Conservation (phyloP, 2,797 vertebrate species). For the Melanotaenia nigrans region DNA sequence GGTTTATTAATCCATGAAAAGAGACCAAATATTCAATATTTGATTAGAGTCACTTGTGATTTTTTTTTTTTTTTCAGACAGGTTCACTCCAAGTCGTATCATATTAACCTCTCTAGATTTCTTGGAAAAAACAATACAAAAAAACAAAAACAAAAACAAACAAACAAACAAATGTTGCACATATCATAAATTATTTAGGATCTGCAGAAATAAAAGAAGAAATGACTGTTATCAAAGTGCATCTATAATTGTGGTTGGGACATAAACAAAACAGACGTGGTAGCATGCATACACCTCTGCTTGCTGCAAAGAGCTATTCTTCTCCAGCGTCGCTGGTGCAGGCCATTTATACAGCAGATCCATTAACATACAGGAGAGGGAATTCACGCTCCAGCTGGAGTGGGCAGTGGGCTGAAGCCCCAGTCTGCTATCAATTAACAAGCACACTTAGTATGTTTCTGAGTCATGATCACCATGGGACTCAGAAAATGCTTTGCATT, state of each 20-base stretch:
- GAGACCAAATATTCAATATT: constrained; percentile 76
- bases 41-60: constrained; percentile 69
- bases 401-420: constrained; percentile 69
- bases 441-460: constrained; percentile 75
- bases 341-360: constrained; percentile 64
- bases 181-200: constrained; percentile 76
- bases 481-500: constrained; percentile 46
- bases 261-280: constrained; percentile 65
- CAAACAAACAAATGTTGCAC: constrained; percentile 61
- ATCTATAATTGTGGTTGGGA: constrained; percentile 69
- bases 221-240: constrained; percentile 73
- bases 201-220: constrained; percentile 22
- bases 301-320: constrained; percentile 50
- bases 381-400: constrained; percentile 79
- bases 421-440: constrained; percentile 81
- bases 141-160: constrained; percentile 28
- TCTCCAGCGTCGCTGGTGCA: constrained; percentile 29
- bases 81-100: constrained; percentile 44
- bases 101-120: constrained; percentile 49
- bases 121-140: constrained; percentile 1
- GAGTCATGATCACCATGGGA: constrained; percentile 64
- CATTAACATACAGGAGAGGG: constrained; percentile 79
- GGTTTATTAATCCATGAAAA: constrained; percentile 62
- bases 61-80: constrained; percentile 31
- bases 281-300: constrained; percentile 36